These are phyloP conservation scores for Timandra comae DNA, from an alignment of 2,888 invertebrate genomes.

Conservation along the genomic window DNA sequence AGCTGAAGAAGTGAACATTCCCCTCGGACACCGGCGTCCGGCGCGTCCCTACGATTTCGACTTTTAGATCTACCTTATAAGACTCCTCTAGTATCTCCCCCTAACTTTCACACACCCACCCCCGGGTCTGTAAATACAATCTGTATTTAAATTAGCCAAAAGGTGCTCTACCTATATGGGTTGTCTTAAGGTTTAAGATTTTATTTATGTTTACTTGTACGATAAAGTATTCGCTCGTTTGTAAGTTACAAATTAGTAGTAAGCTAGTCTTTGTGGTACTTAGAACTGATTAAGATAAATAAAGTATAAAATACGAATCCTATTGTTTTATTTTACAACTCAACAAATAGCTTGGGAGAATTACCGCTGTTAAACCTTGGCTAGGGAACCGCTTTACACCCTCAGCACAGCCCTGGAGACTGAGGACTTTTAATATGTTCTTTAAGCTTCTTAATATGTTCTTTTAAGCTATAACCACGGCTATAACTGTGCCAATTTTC, in stretches of 20 bases:
- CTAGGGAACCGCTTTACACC: too few species aligned
- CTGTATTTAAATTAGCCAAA: conserved; percentile 9
- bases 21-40: conserved; percentile 87
- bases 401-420: too few species aligned
- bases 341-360: too few species aligned
- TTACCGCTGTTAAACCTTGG: too few species aligned
- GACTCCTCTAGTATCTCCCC: not conserved
- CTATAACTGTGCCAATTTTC: too few species aligned
- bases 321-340: conserved; percentile 12
- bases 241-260: conserved; percentile 73
- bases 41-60: conserved; percentile 67
- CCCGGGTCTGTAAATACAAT: conserved; percentile 10
- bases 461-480: too few species aligned
- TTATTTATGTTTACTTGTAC: conserved; percentile 63
- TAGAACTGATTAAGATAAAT: conserved; percentile 39
- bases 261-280: conserved; percentile 68
- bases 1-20: conserved; percentile 92
- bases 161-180: conserved; percentile 19
- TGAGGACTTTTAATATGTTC: too few species aligned
- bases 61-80: conserved; percentile 35
- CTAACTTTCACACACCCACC: conserved; percentile 4
- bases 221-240: conserved; percentile 42
- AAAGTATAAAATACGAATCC: conserved; percentile 33
- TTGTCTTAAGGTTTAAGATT: conserved; percentile 27
- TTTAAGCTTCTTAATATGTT: too few species aligned